A percentile compares a stretch with the other conserved stretches of the same genome.
These are phyloP conservation scores for Dipodomys stephensi DNA, from an alignment of 2,113 vertebrate species.

Conservation along the genomic window DNA sequence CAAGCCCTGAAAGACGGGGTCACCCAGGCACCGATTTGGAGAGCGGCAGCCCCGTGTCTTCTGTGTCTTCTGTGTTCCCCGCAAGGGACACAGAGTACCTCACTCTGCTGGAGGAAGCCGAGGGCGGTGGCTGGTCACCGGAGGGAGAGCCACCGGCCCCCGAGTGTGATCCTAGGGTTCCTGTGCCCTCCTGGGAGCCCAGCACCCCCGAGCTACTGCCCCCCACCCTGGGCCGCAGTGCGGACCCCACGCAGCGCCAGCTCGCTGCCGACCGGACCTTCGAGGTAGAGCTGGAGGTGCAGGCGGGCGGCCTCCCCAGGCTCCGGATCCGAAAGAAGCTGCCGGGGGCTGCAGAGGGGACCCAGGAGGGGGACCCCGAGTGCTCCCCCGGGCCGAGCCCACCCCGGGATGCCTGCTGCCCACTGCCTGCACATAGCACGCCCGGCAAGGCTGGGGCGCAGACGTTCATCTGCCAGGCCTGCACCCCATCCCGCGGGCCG, in stretches of 20 bases:
- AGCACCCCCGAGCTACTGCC: conserved; percentile 38
- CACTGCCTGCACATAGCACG: conserved; percentile 86
- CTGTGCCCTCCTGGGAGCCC: neutral
- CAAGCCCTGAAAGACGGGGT: neutral
- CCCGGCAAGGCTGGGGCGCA: conserved; percentile 92
- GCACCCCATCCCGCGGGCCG: conserved; percentile 91
- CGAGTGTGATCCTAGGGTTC: neutral
- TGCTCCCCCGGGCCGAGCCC: conserved; percentile 85
- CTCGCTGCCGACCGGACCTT: conserved; percentile 88
- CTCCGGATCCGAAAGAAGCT: conserved; percentile 92
- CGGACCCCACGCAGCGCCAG: conserved; percentile 90
- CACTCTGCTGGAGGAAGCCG: conserved; percentile 63
- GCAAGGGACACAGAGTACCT: neutral
- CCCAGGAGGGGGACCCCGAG: conserved; percentile 82
- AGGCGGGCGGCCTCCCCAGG: conserved; percentile 93
- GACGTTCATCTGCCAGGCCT: conserved; percentile 95
- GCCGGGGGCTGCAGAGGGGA: conserved; percentile 65
- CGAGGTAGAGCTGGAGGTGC: conserved; percentile 94
- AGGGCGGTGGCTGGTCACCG: conserved; percentile 62
- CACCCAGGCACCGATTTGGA: conserved; percentile 57
- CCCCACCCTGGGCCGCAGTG: conserved; percentile 87
- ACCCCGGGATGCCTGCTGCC: conserved; percentile 81
- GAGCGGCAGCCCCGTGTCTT: conserved; percentile 69
- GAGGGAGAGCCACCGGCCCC: conserved; percentile 73
- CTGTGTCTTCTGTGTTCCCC: conserved; percentile 73